These are phyloP conservation scores for Entomobrya multifasciata DNA, from an alignment of 2,888 invertebrate species.

Conservation along the genomic window DNA sequence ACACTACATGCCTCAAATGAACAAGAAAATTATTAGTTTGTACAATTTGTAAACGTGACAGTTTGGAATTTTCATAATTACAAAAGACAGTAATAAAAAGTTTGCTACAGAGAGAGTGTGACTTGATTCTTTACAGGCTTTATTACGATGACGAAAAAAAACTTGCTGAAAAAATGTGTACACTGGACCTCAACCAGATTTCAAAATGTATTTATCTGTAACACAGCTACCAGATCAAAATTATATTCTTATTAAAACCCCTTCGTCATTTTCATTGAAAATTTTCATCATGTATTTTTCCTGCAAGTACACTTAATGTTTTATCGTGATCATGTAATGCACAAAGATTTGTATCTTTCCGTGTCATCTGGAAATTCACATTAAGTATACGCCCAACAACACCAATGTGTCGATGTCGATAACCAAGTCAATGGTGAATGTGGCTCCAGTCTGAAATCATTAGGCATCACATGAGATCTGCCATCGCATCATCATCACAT, in stretches of 20 bases:
- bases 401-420: neutral
- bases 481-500: neutral
- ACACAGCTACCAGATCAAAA: neutral
- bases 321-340: neutral
- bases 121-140: neutral
- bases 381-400: neutral
- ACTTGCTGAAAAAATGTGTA: neutral
- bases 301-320: neutral
- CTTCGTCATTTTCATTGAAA: constrained; percentile 24
- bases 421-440: neutral
- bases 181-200: neutral
- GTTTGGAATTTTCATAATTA: constrained; percentile 46
- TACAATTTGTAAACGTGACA: constrained; percentile 47
- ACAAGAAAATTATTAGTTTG: constrained; percentile 38
- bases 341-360: constrained; percentile 19
- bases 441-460: constrained; percentile 44
- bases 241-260: neutral
- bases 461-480: neutral
- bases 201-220: neutral
- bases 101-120: neutral
- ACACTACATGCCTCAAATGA: constrained; percentile 49
- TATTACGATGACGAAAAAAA: neutral
- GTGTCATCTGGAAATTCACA: constrained; percentile 23
- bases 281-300: too few species aligned
- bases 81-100: constrained; percentile 17